Evolutionary conservation across 2,113 vertebrate genomes (phyloP), one percentile per base, ranked within the genome.

Genomic region (Esox niger): DNA sequence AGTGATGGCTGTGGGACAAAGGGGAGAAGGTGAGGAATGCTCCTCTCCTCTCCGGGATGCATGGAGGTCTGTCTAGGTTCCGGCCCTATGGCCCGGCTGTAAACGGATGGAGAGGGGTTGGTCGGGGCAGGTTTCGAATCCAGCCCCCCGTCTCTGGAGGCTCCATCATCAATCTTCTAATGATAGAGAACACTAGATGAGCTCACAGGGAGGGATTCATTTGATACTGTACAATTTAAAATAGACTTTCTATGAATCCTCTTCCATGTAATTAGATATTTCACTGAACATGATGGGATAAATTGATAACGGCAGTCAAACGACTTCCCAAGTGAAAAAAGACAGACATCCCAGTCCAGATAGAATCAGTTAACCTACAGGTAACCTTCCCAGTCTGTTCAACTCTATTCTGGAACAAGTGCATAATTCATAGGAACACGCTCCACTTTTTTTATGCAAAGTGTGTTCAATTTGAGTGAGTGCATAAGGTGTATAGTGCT

Each of bases 381-480:
- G 29, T 70, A 68, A 79, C 76, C 78, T 71, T 59, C 10, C 8
- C 20, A 59, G 43, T 54, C 70, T 62, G 62, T 47, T 46, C 65
- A 15, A 74, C 65, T 66, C 32, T 70, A 68, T 68, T 68, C 25
- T 23, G 76, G 64, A 71, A 62, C 58, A 69, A 38, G 55, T 77
- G 62, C 66, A 85, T 88, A 70, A 88, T 87, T 90, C 71, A 86
- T 71, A 43, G 35, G 35, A 70, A 3, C 21, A 0, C 0, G 2
- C 25, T 26, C 54, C 62, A 64, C 17, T 31, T 59, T 59, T 29
- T 49, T 27, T 8, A 32, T 64, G 62, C 17, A 21, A 59, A 59
- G 57, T 6, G 29, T 20, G 20, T 20, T 54, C 10, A 30, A 23
- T 17, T 15, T 52, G 10, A 10, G 47, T 27, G 46, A 43, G 27